Conservation (phyloP, 2,113 vertebrate species). For the Orycteropus afer region DNA sequence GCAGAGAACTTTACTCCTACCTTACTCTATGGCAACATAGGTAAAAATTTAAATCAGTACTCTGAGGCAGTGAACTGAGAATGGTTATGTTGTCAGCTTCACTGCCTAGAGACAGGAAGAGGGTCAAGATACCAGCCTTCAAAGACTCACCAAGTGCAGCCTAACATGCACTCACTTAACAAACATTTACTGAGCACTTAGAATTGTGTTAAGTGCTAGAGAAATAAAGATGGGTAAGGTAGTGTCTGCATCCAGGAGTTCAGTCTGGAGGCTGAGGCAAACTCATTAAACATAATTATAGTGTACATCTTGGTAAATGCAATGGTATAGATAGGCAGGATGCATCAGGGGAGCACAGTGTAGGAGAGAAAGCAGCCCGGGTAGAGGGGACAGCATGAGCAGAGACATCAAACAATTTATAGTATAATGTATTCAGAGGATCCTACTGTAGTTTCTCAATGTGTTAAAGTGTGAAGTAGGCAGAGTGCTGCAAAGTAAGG, state of each 20-base stretch:
- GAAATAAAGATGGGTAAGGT: conserved; percentile 52
- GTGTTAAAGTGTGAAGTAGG: neutral
- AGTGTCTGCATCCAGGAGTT: conserved; percentile 35
- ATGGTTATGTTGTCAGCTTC: neutral
- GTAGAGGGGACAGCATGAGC: neutral
- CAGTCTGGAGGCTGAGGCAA: conserved; percentile 28
- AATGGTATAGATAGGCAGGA: neutral
- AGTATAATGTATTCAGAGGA: neutral
- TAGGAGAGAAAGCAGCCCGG: neutral
- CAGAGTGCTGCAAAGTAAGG: neutral
- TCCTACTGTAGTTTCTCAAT: neutral
- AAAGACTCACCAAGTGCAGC: neutral
- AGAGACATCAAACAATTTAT: neutral
- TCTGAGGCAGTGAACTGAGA: neutral
- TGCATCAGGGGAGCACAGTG: neutral
- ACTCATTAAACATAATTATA: conserved; percentile 35
- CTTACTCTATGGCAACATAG: neutral
- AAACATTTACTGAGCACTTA: conserved; percentile 39
- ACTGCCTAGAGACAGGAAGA: neutral
- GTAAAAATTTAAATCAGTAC: neutral
- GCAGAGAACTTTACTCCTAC: neutral
- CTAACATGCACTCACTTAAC: neutral
- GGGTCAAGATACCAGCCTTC: neutral
- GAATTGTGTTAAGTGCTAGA: conserved; percentile 19
- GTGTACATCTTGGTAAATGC: neutral